Base-by-base conservation (phyloP, 2,888 invertebrate genomes). In the Meloe dianella region DNA sequence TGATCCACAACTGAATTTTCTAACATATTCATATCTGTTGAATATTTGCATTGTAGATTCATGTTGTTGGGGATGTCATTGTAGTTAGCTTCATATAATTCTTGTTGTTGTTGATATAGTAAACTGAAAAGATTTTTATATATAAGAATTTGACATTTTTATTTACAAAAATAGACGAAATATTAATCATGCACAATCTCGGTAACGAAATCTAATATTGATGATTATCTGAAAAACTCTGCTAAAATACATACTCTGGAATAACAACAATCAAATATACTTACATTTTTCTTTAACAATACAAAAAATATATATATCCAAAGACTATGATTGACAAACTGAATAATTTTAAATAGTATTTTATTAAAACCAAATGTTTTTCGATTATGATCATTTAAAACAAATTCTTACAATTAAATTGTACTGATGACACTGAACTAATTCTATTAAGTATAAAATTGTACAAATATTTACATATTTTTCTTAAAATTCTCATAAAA, bases 1-100 rank as follows among this genome's bases (percentile, higher is more conserved):
- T 82, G 79, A 68, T 79, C 80, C 0, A 81, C 80, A 3, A 79
- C 77, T 8, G 75, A 72, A 60, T 71, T 75, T 22, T 78, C 80
- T 17, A 80, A 68, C 9, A 81, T 74, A 63, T 74, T 76, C 32
- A 77, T 76, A 6, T 75, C 68, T 6, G 75, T 64, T 38, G 79
- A 75, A 66, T 78, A 79, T 69, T 74, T 77, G 60, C 75, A 77
- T 24, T 75, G 73, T 38, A 75, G 65, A 38, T 71, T 60, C 4
- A 73, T 22, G 58, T 68, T 68, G 30, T 61, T 65, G 59, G 64
- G 10, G 71, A 69, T 61, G 30, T 76, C 76, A 58, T 75, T 71
- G 58, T 74, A 79, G 58, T 70, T 73, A 24, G 76, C 66, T 32
- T 71, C 60, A 64, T 79, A 80, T 17, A 80, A 62, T 20, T 73